phyloP scores from a whole-genome alignment of 2,113 vertebrate species.

The Myrmecophaga tridactyla region DNA sequence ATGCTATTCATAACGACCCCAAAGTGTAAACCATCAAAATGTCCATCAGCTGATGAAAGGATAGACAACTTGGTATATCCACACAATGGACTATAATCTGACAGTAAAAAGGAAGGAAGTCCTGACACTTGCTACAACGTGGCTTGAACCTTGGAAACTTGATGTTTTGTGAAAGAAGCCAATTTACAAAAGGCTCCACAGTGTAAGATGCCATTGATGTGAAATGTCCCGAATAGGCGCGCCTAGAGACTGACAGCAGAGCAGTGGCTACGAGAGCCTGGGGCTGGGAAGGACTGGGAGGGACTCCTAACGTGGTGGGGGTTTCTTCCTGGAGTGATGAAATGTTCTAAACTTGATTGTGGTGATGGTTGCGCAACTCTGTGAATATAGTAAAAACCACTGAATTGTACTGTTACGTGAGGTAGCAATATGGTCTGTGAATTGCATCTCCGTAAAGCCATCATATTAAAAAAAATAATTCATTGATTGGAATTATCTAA shows the following conservation, averaged over 20 bases:
- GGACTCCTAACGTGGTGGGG: accelerated
- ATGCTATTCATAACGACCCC: background rate
- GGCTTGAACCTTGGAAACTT: no score
- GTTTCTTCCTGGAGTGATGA: background rate
- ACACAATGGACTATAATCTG: background rate
- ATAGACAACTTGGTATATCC: background rate
- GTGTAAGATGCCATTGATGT: no score
- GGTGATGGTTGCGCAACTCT: background rate
- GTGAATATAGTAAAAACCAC: background rate
- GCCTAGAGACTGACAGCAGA: background rate
- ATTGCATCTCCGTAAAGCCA: background rate
- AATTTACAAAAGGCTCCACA: background rate
- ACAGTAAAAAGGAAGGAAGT: background rate
- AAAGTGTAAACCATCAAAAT: background rate
- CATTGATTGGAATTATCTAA: background rate
- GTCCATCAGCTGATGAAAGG: background rate
- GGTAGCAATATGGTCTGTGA: background rate
- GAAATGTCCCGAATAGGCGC: no score
- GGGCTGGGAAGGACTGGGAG: background rate
- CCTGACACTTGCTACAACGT: no score
- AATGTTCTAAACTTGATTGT: background rate
- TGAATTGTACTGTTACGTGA: background rate
- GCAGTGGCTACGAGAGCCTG: accelerated
- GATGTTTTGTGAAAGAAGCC: background rate
- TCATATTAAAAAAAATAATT: background rate